Evolutionary conservation across 2,797 vertebrate species (phyloP).

Genomic region (Betta splendens): DNA sequence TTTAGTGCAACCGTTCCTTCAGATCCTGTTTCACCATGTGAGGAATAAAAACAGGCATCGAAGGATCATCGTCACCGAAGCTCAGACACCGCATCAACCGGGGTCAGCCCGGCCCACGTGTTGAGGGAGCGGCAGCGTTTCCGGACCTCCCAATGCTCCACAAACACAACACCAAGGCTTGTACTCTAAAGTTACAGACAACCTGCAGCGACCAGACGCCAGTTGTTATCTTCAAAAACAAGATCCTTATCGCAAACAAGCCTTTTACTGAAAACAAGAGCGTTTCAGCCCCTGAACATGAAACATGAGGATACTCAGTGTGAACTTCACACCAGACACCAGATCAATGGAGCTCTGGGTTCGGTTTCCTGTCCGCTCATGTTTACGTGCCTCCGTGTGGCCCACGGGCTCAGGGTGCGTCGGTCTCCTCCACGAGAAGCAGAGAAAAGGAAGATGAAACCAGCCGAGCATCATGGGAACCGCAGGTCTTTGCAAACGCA

Average conservation of each 20-base stretch:
- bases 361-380: too few species aligned
- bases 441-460: slow-evolving; percentile 36
- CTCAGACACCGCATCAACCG: not conserved
- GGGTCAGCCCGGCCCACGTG: not conserved
- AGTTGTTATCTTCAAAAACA: slow-evolving; percentile 60
- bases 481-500: slow-evolving; percentile 49
- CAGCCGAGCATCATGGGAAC: slow-evolving; percentile 55
- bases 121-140: slow-evolving; percentile 4
- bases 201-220: slow-evolving; percentile 19
- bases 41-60: not conserved
- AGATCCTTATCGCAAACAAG: slow-evolving; percentile 36
- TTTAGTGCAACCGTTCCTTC: not conserved
- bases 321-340: slow-evolving; percentile 18
- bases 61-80: not conserved
- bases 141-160: slow-evolving; percentile 28
- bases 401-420: not conserved
- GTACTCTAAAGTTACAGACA: slow-evolving; percentile 15
- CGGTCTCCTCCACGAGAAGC: slow-evolving; percentile 45
- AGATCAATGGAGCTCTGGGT: too few species aligned
- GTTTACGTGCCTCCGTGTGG: too few species aligned
- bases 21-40: not conserved
- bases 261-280: slow-evolving; percentile 21
- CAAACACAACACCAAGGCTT: slow-evolving; percentile 23
- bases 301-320: too few species aligned
- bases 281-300: not conserved